Percentiles rank a stretch among this genome's conserved stretches.
These are phyloP conservation scores for Potamarius usumacintae DNA, from an alignment of 2,113 vertebrate species.

Conservation along the genomic window DNA sequence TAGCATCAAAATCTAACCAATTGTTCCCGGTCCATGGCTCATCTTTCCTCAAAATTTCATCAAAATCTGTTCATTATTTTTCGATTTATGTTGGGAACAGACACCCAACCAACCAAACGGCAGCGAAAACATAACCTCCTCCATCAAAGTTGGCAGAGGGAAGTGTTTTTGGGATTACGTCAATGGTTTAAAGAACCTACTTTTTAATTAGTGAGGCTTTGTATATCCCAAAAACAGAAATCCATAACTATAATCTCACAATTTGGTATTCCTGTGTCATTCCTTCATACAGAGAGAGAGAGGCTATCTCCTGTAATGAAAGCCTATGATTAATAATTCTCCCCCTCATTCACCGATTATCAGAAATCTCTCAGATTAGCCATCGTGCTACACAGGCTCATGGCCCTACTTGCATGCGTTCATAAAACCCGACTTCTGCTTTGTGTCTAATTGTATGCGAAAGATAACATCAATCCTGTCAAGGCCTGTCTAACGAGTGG, in stretches of 20 bases:
- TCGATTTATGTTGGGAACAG: too few species aligned
- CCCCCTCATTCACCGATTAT: constrained; percentile 66
- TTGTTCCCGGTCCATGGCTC: too few species aligned
- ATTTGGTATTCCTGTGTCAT: not conserved
- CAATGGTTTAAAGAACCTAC: not conserved
- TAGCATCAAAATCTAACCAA: too few species aligned
- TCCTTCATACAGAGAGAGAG: not conserved
- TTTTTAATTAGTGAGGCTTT: not conserved
- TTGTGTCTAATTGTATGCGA: constrained; percentile 66
- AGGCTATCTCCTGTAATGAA: constrained; percentile 40
- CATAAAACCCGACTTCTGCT: constrained; percentile 65
- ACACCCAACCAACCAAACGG: too few species aligned
- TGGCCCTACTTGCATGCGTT: constrained; percentile 64
- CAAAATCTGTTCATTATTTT: too few species aligned
- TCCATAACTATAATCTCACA: constrained; percentile 26
- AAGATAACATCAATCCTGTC: constrained; percentile 63
- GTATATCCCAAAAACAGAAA: not conserved
- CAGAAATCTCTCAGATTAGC: constrained; percentile 46
- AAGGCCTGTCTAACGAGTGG: constrained; percentile 53
- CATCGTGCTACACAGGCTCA: constrained; percentile 39
- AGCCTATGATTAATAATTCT: constrained; percentile 57
- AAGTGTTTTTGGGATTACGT: not conserved
- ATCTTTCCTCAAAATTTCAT: too few species aligned
- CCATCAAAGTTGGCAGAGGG: too few species aligned
- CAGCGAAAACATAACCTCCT: too few species aligned